Evolutionary conservation across 2,888 invertebrate species (phyloP).

Genomic region (Andrena flavipes): DNA sequence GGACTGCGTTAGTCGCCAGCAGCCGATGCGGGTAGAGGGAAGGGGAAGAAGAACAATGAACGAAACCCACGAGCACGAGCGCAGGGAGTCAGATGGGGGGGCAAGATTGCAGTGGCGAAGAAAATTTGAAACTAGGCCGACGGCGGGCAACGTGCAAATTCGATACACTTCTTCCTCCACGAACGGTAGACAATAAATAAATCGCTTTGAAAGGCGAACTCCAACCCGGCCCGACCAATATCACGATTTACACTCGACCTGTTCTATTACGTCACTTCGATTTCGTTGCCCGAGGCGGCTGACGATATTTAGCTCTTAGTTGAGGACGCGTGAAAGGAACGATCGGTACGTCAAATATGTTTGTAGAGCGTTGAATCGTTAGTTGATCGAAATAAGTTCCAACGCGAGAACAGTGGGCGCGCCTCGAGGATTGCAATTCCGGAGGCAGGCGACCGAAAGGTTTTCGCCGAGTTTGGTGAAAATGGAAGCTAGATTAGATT

Average conservation of each 20-base stretch:
- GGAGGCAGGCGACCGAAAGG: neutral
- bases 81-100: neutral
- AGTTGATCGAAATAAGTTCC: neutral
- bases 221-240: slow-evolving; percentile 50
- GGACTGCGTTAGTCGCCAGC: neutral
- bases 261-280: slow-evolving; percentile 33
- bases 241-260: slow-evolving; percentile 33
- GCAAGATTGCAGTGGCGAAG: neutral
- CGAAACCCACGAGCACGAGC: slow-evolving; percentile 1
- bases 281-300: slow-evolving; percentile 7
- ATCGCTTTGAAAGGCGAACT: slow-evolving; percentile 54
- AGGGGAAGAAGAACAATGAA: slow-evolving; percentile 18
- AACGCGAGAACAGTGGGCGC: neutral
- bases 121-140: slow-evolving; percentile 45
- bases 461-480: no score
- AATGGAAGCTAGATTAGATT: neutral
- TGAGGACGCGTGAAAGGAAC: neutral
- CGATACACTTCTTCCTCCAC: slow-evolving; percentile 38
- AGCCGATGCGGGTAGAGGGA: slow-evolving; percentile 20
- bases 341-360: neutral
- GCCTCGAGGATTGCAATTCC: slow-evolving; percentile 34
- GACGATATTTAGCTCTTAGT: slow-evolving; percentile 17
- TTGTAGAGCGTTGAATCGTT: neutral
- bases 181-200: slow-evolving; percentile 66
- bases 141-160: slow-evolving; percentile 26